Evolutionary conservation across 2,797 vertebrate genomes (phyloP).

Genomic region (Anguilla pacifica): DNA sequence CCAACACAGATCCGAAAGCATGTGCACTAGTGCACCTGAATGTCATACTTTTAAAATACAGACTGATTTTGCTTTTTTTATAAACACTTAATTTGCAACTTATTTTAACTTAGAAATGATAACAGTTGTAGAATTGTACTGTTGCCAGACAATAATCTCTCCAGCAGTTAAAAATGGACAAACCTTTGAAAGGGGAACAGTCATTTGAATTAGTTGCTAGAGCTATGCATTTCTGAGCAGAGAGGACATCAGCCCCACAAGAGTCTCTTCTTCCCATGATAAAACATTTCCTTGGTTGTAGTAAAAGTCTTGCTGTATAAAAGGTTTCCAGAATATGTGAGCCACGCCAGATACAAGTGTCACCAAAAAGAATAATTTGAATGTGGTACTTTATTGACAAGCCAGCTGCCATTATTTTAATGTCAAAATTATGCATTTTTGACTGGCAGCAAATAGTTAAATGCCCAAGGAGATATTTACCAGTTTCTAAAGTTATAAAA

Average conservation of each 20-base stretch:
- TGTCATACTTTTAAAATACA: too few species aligned
- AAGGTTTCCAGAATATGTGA: neutral
- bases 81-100: neutral
- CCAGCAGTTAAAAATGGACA: neutral
- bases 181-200: neutral
- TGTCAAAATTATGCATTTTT: neutral
- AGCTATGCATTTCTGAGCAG: neutral
- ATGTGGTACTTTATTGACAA: neutral
- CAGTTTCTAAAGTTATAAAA: neutral
- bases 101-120: neutral
- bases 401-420: neutral
- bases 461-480: neutral
- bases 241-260: neutral
- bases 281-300: neutral
- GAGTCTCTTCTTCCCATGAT: neutral
- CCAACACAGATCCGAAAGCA: too few species aligned
- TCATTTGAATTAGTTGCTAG: neutral
- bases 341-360: neutral
- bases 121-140: neutral
- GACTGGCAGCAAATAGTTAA: conserved; percentile 1
- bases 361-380: neutral
- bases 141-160: neutral
- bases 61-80: neutral
- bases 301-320: neutral
- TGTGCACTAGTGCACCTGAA: too few species aligned